Evolutionary conservation across 2,797 vertebrate genomes (phyloP), one percentile per base, ranked within the genome.

Genomic region (Huso huso): DNA sequence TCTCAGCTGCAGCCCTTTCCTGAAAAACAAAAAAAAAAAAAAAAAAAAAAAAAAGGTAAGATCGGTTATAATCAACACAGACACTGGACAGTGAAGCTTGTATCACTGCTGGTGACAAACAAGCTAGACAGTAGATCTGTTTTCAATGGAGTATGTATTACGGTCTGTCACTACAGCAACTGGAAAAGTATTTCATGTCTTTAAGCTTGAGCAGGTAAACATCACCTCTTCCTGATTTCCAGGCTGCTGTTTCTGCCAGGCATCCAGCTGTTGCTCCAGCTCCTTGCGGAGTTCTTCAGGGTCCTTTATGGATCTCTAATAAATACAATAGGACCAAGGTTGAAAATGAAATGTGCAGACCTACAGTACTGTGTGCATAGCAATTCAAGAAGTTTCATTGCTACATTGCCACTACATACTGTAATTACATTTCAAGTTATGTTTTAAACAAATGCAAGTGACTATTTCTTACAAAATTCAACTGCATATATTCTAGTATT

Each of bases 251-350:
- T 79, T 85, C 66, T 94, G 89, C 93, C 94, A 99, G 6, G 80
- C 81, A 75, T 95, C 93, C 79, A 99, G 69, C 58, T 98, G 95
- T 69, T 81, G 89, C 86, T 99, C 95, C 84, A 99, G 88, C 79
- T 96, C 93, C 73, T 79, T 89, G 75, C 96, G 89, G 8, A 96
- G 80, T 68, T 95, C 90, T 66, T 83, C 92, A 1, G 90, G 87
- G 76, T 96, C 91, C 67, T 83, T 87, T 70, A 88, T 6, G 12
- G 80, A 65, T 23, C 74, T 86, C 92, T 95, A 78, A 51, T 65
- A 76, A 48, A 51, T 13, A 37, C 23, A 37, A 37, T 37, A 37
- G 23, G 23, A 4, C 23, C 23, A 37, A 37, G 23, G 2, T 37
- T 62, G 37, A 37, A 8, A 18, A 6, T n/a, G 13, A 37, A 37